Base-by-base conservation (phyloP, 2,797 vertebrate genomes). In the Pristis pectinata region DNA sequence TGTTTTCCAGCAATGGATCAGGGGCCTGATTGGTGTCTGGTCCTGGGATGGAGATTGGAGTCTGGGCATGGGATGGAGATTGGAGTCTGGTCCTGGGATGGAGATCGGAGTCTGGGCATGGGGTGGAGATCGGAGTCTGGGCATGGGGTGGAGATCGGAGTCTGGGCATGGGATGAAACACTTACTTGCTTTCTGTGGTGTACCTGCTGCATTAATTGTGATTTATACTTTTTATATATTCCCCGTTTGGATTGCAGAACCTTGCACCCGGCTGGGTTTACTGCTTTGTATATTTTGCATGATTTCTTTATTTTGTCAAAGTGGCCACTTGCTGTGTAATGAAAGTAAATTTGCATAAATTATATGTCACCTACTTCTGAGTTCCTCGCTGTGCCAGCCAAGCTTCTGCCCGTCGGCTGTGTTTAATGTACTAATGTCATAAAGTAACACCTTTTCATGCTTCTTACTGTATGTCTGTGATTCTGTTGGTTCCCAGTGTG, bases 241-340 rank as follows among this genome's bases (percentile, higher is more conserved):
- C 64, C 19, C n/a, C 41, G n/a, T 91, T 64, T 64, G 17, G 87
- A 64, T 15, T 64, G 87, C 87, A 91, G n/a, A 91, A 61, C n/a
- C n/a, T 64, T 22, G 17, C 10, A 37, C 61, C n/a, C 41, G 37
- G 87, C 61, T 91, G 59, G n/a, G n/a, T 19, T 67, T 64, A 64
- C 37, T 89, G 30, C 85, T 56, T 89, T 34, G 53, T 89, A 61
- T 59, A 64, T 19, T 30, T 24, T 67, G 87, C 87, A 91, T 91
- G 87, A 41, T 91, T 91, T 9, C 59, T 67, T 64, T 67, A 64
- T 37, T 91, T 91, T 91, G 87, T 91, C 59, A 91, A 24, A 67
- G 59, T 67, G 37, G 59, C 61, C 87, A 91, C 7, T 67, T 91
- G 87, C 87, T 91, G 61, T 41, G 87, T 91, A 91, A 67, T 91